phyloP scores from a whole-genome alignment of 1,140 invertebrate genomes.

The Cydia pomonella region DNA sequence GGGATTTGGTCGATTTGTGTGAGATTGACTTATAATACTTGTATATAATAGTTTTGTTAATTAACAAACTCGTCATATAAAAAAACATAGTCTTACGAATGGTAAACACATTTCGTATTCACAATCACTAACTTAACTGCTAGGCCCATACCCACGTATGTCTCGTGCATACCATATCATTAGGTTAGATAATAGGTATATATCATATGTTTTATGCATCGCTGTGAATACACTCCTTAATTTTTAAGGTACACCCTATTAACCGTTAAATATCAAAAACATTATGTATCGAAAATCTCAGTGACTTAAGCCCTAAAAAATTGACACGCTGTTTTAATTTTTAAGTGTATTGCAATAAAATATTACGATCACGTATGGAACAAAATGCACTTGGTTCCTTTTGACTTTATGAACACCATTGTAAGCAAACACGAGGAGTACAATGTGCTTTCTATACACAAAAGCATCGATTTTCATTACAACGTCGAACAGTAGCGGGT shows the following conservation, averaged over 20 bases:
- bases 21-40: too few species aligned
- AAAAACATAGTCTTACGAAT: too few species aligned
- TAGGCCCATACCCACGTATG: not conserved
- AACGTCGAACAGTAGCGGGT: not conserved
- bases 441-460: conserved; percentile 3
- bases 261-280: not conserved
- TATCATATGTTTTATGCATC: not conserved
- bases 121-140: too few species aligned
- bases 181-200: too few species aligned
- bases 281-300: not conserved
- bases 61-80: too few species aligned
- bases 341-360: not conserved
- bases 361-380: not conserved
- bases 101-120: too few species aligned
- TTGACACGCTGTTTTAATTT: not conserved
- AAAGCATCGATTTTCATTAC: not conserved
- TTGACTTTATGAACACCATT: not conserved
- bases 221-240: not conserved
- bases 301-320: not conserved
- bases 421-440: not conserved
- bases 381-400: not conserved
- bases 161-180: not conserved
- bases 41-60: too few species aligned
- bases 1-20: too few species aligned
- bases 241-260: not conserved